phyloP scores from a whole-genome alignment of 2,113 vertebrate species.

The Microcebus tavaratra region DNA sequence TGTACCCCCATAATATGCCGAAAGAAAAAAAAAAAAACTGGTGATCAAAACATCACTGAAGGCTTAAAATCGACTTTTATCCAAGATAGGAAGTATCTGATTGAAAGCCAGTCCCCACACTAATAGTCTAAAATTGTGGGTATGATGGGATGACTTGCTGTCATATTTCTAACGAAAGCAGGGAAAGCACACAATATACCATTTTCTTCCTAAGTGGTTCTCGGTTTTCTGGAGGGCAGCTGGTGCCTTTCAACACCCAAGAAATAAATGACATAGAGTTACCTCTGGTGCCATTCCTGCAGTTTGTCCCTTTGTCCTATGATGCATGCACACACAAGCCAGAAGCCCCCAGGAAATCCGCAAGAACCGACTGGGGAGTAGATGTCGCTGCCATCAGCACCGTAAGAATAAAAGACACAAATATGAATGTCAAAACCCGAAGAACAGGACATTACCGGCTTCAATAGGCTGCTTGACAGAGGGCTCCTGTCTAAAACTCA shows the following conservation, averaged over 20 bases:
- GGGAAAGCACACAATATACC: background rate
- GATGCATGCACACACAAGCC: background rate
- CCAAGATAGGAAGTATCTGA: background rate
- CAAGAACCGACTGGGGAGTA: background rate
- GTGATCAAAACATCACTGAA: background rate
- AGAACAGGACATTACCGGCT: background rate
- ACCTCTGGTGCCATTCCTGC: background rate
- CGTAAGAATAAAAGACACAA: constrained; percentile 4
- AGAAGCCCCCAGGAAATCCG: constrained; percentile 44
- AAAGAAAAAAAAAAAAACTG: background rate
- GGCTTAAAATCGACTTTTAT: background rate
- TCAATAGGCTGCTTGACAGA: background rate
- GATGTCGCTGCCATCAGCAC: background rate
- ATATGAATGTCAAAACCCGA: background rate
- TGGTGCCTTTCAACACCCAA: background rate
- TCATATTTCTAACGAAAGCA: background rate
- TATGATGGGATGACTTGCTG: background rate
- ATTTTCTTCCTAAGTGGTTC: constrained; percentile 43
- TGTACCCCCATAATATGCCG: no score
- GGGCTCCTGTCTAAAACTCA: background rate
- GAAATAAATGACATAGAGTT: background rate
- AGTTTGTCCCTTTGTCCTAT: background rate
- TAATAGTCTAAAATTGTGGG: background rate
- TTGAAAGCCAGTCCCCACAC: background rate
- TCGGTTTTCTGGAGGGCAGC: constrained; percentile 25